These are phyloP conservation scores for Conus betulinus DNA, from an alignment of 1,140 invertebrate species.

Conservation along the genomic window DNA sequence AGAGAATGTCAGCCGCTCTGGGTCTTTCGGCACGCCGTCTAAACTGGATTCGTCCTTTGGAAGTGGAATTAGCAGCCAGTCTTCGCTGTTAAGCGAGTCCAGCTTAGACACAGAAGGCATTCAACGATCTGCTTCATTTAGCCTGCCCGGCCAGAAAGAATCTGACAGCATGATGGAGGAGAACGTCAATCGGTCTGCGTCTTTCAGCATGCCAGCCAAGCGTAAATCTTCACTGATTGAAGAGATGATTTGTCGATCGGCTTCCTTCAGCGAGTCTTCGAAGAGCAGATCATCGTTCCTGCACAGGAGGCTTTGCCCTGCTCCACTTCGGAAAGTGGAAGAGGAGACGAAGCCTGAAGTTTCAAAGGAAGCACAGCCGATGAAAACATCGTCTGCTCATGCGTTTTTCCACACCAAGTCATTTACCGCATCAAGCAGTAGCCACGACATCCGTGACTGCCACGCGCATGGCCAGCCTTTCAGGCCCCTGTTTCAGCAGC, in stretches of 20 bases:
- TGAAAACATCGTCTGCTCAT: not conserved
- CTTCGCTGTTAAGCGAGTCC: not conserved
- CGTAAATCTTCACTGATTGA: not conserved
- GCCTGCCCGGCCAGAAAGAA: not conserved
- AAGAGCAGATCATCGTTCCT: not conserved
- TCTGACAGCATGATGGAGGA: not conserved
- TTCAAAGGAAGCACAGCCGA: not conserved
- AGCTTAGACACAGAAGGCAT: not conserved
- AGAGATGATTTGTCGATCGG: not conserved
- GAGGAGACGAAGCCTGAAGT: not conserved
- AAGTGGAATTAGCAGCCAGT: not conserved
- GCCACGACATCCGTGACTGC: not conserved
- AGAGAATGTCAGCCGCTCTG: not conserved
- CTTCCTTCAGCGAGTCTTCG: not conserved
- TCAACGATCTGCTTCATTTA: not conserved
- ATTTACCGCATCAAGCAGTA: too few species aligned
- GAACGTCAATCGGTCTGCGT: not conserved
- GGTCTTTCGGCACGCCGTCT: not conserved
- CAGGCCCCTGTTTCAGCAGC: not conserved
- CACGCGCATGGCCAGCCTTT: not conserved
- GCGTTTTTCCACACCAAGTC: not conserved
- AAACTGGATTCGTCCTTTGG: too few species aligned
- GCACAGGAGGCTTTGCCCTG: not conserved
- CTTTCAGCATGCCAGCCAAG: not conserved
- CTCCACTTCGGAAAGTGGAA: not conserved